Evolutionary conservation across 2,113 vertebrate species (phyloP), one percentile per base, ranked within the genome.

Genomic region (Salvelinus alpinus): DNA sequence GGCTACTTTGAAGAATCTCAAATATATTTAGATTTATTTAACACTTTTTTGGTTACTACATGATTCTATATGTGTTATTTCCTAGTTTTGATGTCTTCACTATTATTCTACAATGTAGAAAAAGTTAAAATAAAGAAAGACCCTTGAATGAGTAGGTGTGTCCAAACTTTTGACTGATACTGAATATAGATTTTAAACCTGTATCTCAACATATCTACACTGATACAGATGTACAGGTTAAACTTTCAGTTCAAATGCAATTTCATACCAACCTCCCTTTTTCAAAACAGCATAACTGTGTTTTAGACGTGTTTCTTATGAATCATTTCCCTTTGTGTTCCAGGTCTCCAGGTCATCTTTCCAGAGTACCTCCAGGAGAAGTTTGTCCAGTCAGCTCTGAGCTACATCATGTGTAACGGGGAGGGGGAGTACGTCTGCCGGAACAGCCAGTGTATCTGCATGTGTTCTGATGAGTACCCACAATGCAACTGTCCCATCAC

Each of bases 321-420:
- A 66, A 27, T 38, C 38, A 12, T 6, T 59, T 5, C 44, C n/a
- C 85, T 11, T 88, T 7, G 84, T 72, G 0, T 76, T 86, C 25
- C 90, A 99, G 98, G 98, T 92, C 97, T 99, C 84, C 98, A 99
- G 94, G 95, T 98, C 79, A 98, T 99, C 90, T 97, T 99, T 84
- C 98, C 98, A 25, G 97, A 96, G 76, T 99, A 99, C 87, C 95
- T 99, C 85, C 97, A 98, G 86, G 97, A 99, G 93, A 99, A 99
- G 90, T 99, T 99, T 83, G 97, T 99, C 75, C 97, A 99, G 91
- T 98, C 98, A 3, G 97, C 98, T 80, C 91, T 99, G 89, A 99
- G 98, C 87, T 99, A 99, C 94, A 99, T 99, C 84, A 99, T 99
- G 98, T 99, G 98, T 86, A 98, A 99, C 0, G 98, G 97, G 0